Evolutionary conservation across 2,113 vertebrate species (phyloP), one percentile per base, ranked within the genome.

Genomic region (Archocentrus centrarchus): DNA sequence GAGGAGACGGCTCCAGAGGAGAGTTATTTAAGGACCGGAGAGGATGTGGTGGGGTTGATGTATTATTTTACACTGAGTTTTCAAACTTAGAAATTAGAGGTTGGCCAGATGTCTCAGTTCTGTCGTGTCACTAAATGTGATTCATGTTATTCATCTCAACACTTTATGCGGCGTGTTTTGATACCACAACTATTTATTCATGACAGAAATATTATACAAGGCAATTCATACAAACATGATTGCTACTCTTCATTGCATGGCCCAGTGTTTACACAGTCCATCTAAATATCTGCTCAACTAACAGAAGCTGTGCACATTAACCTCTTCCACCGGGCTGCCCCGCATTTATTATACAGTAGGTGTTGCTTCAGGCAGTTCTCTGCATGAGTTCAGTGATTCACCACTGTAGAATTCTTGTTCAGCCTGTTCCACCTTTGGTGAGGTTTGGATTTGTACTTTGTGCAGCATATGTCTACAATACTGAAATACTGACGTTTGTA

Each of bases 21-120:
- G 44, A 55, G 75, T 80, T 84, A 86, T 82, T 88, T 62, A 75
- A 86, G 55, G 55, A 41, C 59, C 57, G 83, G 39, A 58, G 10
- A 55, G 82, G 68, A 73, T 55, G 27, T 32, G 47, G 8, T 73
- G 20, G 47, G 68, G 27, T 35, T 73, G 47, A 55, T 55, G 68
- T n/a, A 35, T 18, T 35, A 55, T 73, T 73, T 55, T 73, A 55
- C 24, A 73, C 17, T 73, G 47, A 55, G 47, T 55, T 73, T 53
- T 35, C 44, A 35, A 73, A 73, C 68, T 55, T n/a, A n/a, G 68
- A 73, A 73, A 73, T 3, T 3, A 14, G 68, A 73, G 47, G 20
- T 35, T 11, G 27, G 47, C 18, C 55, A 55, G 68, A 55, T 14
- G 27, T 55, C 44, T 70, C 10, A 53, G 24, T 53, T 73, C 18